Percentiles rank a stretch among this genome's conserved stretches.
Evolutionary conservation across 2,113 vertebrate genomes (phyloP).

Genomic region (Scomber japonicus): DNA sequence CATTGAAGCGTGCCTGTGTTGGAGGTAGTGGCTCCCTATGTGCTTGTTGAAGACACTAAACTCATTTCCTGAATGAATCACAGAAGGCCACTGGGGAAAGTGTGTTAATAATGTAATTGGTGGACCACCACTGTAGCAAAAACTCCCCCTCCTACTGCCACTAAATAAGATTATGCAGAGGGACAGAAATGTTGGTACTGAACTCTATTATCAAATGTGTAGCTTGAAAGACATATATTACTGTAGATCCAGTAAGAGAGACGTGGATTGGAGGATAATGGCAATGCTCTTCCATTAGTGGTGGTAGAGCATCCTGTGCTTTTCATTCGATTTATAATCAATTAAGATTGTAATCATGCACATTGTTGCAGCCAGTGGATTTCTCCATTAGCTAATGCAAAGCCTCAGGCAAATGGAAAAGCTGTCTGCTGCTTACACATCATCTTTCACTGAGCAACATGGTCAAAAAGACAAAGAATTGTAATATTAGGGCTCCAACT

Average conservation of each 20-base stretch:
- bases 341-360: conserved; percentile 66
- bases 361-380: conserved; percentile 15
- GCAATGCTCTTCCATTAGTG: conserved; percentile 22
- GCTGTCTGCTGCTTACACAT: conserved; percentile 15
- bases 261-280: conserved; percentile 29
- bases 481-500: not conserved
- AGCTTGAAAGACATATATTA: conserved; percentile 25
- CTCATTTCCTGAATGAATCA: conserved; percentile 68
- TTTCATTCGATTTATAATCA: conserved; percentile 72
- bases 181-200: conserved; percentile 14
- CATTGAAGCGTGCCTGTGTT: conserved; percentile 28
- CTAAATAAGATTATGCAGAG: conserved; percentile 51
- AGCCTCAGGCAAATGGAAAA: conserved; percentile 33
- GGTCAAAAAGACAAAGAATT: not conserved
- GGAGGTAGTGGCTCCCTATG: conserved; percentile 2
- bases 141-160: conserved; percentile 6
- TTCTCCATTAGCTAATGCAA: conserved; percentile 72
- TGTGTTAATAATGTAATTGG: conserved; percentile 74
- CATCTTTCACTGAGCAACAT: conserved; percentile 10
- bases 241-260: conserved; percentile 22
- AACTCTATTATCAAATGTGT: conserved; percentile 20
- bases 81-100: conserved; percentile 42
- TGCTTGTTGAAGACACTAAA: conserved; percentile 50
- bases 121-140: conserved; percentile 54
- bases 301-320: conserved; percentile 14